These are phyloP conservation scores for Lathronympha strigana DNA, from an alignment of 2,888 invertebrate genomes.

Conservation along the genomic window DNA sequence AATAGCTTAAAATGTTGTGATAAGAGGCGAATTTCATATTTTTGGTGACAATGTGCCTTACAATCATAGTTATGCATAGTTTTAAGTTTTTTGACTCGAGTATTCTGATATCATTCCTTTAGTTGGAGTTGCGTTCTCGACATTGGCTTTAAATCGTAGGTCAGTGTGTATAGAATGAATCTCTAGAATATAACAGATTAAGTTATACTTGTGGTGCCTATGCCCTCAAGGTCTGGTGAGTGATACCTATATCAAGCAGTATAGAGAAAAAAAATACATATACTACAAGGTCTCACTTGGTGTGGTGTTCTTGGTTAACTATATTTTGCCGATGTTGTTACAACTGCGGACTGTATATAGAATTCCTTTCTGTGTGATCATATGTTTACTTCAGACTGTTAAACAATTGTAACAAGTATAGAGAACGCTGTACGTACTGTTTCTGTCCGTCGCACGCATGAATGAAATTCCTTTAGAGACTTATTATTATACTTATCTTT, in stretches of 20 bases:
- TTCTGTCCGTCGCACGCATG: neutral
- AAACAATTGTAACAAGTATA: too few relatives aligned
- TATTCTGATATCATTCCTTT: conserved; percentile 21
- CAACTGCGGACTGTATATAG: neutral
- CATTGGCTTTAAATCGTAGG: neutral
- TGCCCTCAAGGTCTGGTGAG: neutral
- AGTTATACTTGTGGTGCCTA: neutral
- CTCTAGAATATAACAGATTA: neutral
- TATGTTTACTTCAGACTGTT: neutral
- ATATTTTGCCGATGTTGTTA: neutral
- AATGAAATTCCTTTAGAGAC: neutral
- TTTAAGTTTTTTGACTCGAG: conserved; percentile 16
- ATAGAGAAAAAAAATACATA: too few relatives aligned
- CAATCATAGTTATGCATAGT: conserved; percentile 1
- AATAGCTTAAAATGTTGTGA: conserved; percentile 34
- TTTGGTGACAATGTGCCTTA: neutral
- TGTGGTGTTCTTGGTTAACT: neutral
- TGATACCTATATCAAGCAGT: neutral
- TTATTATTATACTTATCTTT: neutral
- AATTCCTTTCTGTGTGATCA: neutral
- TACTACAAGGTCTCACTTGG: too few relatives aligned
- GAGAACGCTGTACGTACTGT: neutral
- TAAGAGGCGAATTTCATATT: conserved; percentile 10
- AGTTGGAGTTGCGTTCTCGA: conserved; percentile 9
- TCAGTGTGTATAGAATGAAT: neutral